A percentile compares a stretch with the other conserved stretches of the same genome.
phyloP scores from a whole-genome alignment of 2,797 vertebrate genomes.

The Lepidocolaptes lacrymiger region DNA sequence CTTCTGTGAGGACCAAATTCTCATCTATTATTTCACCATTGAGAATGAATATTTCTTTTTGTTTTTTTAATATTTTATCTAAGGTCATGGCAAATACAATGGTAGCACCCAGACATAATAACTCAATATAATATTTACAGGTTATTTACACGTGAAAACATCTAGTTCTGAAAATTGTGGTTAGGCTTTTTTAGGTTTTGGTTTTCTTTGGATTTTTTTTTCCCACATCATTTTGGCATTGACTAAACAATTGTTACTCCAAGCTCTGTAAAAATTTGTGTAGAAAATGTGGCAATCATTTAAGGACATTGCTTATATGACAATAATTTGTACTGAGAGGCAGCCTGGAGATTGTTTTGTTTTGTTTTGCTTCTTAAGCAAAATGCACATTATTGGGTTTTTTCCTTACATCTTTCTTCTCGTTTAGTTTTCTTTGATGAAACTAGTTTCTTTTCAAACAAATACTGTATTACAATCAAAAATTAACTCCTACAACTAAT shows the following conservation, averaged over 20 bases:
- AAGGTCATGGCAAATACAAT: neutral
- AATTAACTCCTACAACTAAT: neutral
- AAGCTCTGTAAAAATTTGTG: neutral
- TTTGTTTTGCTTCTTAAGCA: neutral
- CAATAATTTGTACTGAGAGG: neutral
- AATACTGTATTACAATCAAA: neutral
- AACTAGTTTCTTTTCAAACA: neutral
- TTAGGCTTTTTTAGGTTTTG: neutral
- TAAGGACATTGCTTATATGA: neutral
- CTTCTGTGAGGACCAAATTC: neutral
- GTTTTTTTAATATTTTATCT: neutral
- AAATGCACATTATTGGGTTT: neutral
- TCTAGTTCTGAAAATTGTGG: neutral
- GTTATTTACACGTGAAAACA: neutral
- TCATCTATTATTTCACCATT: neutral
- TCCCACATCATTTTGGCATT: neutral
- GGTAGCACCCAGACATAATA: neutral
- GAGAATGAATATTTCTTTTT: neutral
- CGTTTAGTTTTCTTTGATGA: neutral
- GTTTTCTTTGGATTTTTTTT: neutral
- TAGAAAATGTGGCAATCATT: neutral
- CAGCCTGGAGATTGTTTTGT: rapidly evolving
- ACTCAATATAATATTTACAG: neutral
- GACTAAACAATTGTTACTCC: neutral
- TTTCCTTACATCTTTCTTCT: neutral